Percentiles rank a stretch among this genome's conserved stretches.
Conservation (phyloP, 92 coral and sea anemone genomes). For the Heteractis magnifica region DNA sequence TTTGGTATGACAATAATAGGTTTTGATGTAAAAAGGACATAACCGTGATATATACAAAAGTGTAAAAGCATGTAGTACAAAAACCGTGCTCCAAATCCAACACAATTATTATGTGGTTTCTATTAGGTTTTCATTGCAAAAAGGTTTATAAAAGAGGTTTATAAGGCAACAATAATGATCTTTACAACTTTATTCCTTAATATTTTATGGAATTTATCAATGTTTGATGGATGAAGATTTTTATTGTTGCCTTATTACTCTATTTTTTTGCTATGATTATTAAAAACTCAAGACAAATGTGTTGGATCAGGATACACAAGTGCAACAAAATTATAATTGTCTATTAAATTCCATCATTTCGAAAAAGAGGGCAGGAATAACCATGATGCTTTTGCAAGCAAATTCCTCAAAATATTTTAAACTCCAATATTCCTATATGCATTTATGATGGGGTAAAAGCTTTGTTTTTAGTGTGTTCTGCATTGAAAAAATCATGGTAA, state of each 20-base stretch:
- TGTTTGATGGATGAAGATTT: background rate
- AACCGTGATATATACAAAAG: background rate
- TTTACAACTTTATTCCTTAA: background rate
- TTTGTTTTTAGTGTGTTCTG: background rate
- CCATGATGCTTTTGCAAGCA: background rate
- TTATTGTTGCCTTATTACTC: background rate
- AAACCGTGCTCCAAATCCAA: background rate
- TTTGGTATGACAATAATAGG: constrained; percentile 1
- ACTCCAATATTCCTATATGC: background rate
- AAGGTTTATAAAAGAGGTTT: background rate
- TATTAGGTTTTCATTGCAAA: background rate
- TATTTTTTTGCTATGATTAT: background rate
- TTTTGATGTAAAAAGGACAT: background rate
- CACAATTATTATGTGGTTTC: background rate
- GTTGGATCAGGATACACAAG: background rate
- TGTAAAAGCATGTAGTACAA: background rate
- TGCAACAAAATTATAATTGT: background rate
- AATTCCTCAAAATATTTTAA: background rate
- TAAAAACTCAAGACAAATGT: background rate
- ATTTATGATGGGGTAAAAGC: background rate
- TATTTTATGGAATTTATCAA: background rate
- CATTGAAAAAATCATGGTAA: background rate
- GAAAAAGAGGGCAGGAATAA: background rate
- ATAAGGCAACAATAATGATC: background rate
- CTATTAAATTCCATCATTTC: background rate